Conservation (phyloP, 2,113 vertebrate genomes). For the Macquaria ambigua region DNA sequence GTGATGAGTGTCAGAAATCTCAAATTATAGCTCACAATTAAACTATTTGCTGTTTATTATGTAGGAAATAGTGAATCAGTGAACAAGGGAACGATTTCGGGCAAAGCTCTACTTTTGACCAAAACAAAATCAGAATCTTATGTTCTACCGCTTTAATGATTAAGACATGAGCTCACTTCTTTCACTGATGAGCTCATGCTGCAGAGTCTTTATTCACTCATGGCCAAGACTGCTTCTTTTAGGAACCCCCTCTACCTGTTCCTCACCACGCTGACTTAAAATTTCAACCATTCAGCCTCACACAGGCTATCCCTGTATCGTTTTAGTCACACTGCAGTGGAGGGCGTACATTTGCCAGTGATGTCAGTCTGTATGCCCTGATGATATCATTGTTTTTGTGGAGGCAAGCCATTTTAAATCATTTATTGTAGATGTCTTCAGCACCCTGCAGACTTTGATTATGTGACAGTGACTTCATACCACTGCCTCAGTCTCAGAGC, state of each 20-base stretch:
- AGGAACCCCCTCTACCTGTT: conserved; percentile 27
- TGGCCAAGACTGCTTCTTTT: conserved; percentile 32
- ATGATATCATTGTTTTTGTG: conserved; percentile 60
- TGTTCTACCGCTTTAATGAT: conserved; percentile 34
- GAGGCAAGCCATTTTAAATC: conserved; percentile 33
- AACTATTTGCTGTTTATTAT: neutral
- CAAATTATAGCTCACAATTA: neutral
- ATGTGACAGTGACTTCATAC: conserved; percentile 57
- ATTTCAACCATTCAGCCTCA: conserved; percentile 9
- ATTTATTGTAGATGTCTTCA: conserved; percentile 52
- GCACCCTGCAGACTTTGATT: conserved; percentile 48
- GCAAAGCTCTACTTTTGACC: neutral
- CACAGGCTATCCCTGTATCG: neutral
- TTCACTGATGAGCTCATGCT: conserved; percentile 73
- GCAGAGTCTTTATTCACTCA: conserved; percentile 60
- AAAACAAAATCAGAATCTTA: neutral
- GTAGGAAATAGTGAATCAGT: neutral
- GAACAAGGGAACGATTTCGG: neutral
- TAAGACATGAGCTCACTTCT: conserved; percentile 69
- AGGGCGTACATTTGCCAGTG: conserved; percentile 25
- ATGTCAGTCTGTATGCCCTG: conserved; percentile 37
- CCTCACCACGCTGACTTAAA: conserved; percentile 7
- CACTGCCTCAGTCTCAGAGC: conserved; percentile 12
- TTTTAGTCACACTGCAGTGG: conserved; percentile 53
- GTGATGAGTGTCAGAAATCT: neutral